Evolutionary conservation across 2,888 invertebrate species (phyloP).

Genomic region (Mythimna lalbum): DNA sequence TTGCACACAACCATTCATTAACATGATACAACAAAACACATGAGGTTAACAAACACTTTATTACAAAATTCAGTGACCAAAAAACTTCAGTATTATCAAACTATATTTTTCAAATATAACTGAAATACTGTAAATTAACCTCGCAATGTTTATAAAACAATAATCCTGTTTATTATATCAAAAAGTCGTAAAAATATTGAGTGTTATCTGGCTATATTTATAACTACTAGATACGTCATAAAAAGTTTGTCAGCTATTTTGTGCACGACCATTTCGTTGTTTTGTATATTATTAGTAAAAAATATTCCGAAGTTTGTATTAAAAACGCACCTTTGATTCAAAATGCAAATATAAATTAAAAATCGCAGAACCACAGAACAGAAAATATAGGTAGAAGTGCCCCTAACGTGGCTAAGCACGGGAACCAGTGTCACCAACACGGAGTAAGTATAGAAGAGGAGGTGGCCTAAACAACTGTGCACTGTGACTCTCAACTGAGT

Average conservation of each 20-base stretch:
- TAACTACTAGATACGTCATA: not conserved
- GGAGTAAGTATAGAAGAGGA: too few relatives aligned
- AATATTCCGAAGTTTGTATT: not conserved
- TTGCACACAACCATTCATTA: not conserved
- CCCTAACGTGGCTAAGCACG: too few relatives aligned
- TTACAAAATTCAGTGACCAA: not conserved
- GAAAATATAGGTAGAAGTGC: too few relatives aligned
- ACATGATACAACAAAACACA: not conserved
- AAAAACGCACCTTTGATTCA: not conserved
- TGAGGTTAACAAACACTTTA: not conserved
- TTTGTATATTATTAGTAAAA: not conserved
- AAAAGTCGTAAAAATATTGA: not conserved
- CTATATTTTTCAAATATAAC: not conserved
- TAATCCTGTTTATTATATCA: not conserved
- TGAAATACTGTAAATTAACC: constrained; percentile 1
- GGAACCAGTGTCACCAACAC: too few relatives aligned
- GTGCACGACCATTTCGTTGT: not conserved
- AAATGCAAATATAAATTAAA: not conserved
- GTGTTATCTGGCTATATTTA: not conserved
- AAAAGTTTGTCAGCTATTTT: constrained; percentile 5
- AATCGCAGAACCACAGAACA: too few relatives aligned
- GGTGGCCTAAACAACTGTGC: too few relatives aligned
- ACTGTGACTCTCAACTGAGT: too few relatives aligned
- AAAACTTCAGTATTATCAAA: not conserved
- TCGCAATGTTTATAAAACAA: not conserved